Evolutionary conservation across 2,888 invertebrate species (phyloP), one percentile per base, ranked within the genome.

Genomic region (Cetonia aurata): DNA sequence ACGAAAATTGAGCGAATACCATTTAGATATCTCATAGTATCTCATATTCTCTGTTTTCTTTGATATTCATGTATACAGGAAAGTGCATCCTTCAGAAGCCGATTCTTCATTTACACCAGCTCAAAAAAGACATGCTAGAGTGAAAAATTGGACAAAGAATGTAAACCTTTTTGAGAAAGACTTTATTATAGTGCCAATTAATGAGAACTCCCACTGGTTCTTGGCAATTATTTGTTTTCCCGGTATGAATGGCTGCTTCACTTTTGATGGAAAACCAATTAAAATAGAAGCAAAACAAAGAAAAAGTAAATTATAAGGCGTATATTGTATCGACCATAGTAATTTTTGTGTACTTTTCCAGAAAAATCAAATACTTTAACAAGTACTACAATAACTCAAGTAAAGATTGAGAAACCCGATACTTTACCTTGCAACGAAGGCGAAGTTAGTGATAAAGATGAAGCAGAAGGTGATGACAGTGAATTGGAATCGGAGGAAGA

Each of bases 151-250:
- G 99, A 99, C 99, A 0, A 96, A 97, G 82, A 92, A 94, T 85
- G 95, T 98, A 0, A 96, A 99, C 84, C 89, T 99, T 66, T 99
- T 99, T 85, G 92, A 94, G 57, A 99, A 98, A 87, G 98, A 99
- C 84, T 99, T 93, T 83, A 90, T 99, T 73, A 91, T 99, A 75
- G 93, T 99, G 83, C 99, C 99, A 75, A 97, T 99, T 68, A 98
- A 99, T 87, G 98, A 99, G 86, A 95, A 96, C 88, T 96, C 94
- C 55, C 99, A 99, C 87, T 99, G 99, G 99, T 98, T 96, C 86
- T 89, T 99, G 77, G 98, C 97, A 1, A 95, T 99, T 59, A 94
- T 99, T 69, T 99, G 98, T 83, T 98, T 93, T 83, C 98, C 99
- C 53, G 92, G 93, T 66, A 86, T 96, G 74, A 91, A 91, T 62